Conservation (phyloP, 2,797 vertebrate species). For the Chloroceryle amazona region DNA sequence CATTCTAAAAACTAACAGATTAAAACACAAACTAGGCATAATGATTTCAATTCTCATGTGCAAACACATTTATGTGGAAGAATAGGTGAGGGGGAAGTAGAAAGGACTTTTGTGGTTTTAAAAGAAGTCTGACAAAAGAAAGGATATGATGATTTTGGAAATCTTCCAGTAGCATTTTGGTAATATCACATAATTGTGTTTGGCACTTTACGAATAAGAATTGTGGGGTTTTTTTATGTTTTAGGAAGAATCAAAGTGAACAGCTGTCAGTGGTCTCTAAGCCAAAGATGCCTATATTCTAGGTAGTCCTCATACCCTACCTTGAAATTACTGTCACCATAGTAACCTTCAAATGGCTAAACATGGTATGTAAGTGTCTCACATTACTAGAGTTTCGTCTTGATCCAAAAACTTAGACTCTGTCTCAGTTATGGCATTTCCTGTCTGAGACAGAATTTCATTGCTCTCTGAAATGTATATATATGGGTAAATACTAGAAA, state of each 20-base stretch:
- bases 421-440: background rate
- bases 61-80: background rate
- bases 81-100: background rate
- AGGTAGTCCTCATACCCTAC: background rate
- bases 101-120: background rate
- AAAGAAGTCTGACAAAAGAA: background rate
- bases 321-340: constrained; percentile 15
- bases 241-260: background rate
- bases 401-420: background rate
- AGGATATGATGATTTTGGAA: background rate
- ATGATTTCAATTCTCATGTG: background rate
- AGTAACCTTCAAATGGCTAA: background rate
- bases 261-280: background rate
- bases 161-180: background rate
- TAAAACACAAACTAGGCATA: background rate
- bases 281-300: background rate
- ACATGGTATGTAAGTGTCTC: background rate
- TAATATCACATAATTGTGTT: background rate
- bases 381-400: background rate
- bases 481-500: background rate
- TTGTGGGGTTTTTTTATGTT: background rate
- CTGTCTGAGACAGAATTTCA: background rate
- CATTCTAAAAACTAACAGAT: background rate
- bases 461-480: background rate
- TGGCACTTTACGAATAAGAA: background rate